phyloP scores from a whole-genome alignment of 1,140 invertebrate genomes.

The Solen grandis region DNA sequence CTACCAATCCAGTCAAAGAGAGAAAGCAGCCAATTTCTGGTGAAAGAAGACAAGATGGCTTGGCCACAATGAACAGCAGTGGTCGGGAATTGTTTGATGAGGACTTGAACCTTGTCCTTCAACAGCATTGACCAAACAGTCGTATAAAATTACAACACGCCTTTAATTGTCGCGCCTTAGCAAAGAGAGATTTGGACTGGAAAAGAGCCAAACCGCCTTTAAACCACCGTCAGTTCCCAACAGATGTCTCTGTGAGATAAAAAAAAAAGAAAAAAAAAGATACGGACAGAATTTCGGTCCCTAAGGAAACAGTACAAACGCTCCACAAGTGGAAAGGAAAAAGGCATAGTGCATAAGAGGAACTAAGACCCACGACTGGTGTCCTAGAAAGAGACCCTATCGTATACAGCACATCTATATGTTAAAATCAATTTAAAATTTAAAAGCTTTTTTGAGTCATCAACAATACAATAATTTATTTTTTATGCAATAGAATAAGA shows the following conservation, averaged over 20 bases:
- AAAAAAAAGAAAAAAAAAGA: too few species aligned
- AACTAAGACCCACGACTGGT: conserved; percentile 21
- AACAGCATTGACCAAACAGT: conserved; percentile 2
- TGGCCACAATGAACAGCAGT: conserved; percentile 11
- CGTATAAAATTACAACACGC: neutral
- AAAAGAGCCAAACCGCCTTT: neutral
- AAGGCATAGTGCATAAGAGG: conserved; percentile 12
- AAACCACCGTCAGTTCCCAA: conserved; percentile 9
- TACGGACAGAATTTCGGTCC: neutral
- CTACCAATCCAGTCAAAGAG: too few species aligned
- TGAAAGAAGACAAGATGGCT: conserved; percentile 1
- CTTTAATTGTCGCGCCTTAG: neutral
- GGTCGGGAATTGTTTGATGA: too few species aligned
- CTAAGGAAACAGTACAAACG: neutral
- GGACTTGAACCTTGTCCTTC: neutral
- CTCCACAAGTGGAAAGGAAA: neutral
- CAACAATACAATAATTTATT: too few species aligned
- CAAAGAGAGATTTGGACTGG: neutral
- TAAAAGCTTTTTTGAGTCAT: too few species aligned
- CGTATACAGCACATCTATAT: too few species aligned
- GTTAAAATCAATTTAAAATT: too few species aligned
- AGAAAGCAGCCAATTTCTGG: too few species aligned
- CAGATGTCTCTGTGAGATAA: neutral
- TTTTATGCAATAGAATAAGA: too few species aligned
- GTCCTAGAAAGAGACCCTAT: neutral